A percentile compares a stretch with the other conserved stretches of the same genome.
phyloP scores from a whole-genome alignment of 2,113 vertebrate species.

The Bolborhynchus lineola region DNA sequence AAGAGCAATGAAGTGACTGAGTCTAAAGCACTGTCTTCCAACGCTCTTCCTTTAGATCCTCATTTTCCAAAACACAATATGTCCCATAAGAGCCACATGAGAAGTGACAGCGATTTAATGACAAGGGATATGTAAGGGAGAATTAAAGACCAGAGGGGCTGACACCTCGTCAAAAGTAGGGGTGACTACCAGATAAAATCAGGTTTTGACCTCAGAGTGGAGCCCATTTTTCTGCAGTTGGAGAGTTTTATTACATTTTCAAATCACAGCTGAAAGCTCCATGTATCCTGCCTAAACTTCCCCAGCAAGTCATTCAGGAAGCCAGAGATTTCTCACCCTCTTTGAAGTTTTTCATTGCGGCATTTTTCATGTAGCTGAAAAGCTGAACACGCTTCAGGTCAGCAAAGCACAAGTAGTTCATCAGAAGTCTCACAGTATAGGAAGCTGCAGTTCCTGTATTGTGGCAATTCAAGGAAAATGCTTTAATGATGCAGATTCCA shows the following conservation, averaged over 20 bases:
- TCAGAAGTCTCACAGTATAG: background rate
- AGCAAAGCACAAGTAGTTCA: background rate
- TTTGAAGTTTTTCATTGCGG: background rate
- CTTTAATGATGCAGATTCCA: background rate
- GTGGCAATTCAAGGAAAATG: background rate
- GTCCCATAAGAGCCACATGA: background rate
- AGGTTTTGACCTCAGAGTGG: background rate
- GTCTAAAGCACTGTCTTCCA: background rate
- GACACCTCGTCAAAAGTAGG: background rate
- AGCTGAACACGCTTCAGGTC: background rate
- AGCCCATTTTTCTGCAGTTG: accelerated
- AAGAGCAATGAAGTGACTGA: background rate
- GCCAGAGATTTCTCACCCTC: background rate
- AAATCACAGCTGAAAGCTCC: background rate
- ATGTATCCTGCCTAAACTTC: background rate
- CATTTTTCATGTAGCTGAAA: background rate
- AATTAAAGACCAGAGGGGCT: background rate
- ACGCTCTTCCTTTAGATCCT: background rate
- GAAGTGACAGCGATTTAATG: background rate
- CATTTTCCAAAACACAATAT: background rate
- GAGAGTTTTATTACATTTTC: background rate
- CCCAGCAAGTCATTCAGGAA: background rate
- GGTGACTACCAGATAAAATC: background rate
- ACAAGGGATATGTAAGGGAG: background rate
- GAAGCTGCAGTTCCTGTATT: background rate